Evolutionary conservation across 2,113 vertebrate genomes (phyloP).

Genomic region (Telmatochromis sp.): DNA sequence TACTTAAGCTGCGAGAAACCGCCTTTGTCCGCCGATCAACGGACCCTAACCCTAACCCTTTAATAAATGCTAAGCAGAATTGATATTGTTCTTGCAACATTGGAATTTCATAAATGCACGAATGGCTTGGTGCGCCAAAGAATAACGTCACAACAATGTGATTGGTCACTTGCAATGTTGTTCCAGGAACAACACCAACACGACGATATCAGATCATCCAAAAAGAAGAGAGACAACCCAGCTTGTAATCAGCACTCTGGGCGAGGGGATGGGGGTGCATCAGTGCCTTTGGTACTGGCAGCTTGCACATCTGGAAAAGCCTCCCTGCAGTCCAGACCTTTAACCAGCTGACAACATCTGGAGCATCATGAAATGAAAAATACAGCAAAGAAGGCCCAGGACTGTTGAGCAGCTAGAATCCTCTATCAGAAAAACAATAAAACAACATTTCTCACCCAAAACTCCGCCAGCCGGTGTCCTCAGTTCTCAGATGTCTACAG

Average conservation of each 20-base stretch:
- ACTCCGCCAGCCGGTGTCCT: fast-evolving
- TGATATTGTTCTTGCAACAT: background rate
- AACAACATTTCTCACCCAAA: background rate
- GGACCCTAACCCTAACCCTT: fast-evolving
- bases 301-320: background rate
- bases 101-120: background rate
- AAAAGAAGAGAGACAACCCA: background rate
- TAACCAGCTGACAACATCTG: background rate
- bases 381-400: background rate
- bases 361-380: background rate
- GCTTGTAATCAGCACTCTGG: background rate
- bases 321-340: background rate
- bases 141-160: background rate
- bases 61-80: background rate
- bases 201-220: background rate
- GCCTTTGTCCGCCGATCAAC: fast-evolving
- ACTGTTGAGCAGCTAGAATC: background rate
- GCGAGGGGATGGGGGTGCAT: background rate
- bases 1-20: background rate
- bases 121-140: fast-evolving
- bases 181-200: background rate
- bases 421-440: background rate
- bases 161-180: background rate
- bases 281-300: background rate
- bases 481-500: background rate